These are phyloP conservation scores for Piscicola geometra DNA, from an alignment of 2,888 invertebrate species.

Conservation along the genomic window DNA sequence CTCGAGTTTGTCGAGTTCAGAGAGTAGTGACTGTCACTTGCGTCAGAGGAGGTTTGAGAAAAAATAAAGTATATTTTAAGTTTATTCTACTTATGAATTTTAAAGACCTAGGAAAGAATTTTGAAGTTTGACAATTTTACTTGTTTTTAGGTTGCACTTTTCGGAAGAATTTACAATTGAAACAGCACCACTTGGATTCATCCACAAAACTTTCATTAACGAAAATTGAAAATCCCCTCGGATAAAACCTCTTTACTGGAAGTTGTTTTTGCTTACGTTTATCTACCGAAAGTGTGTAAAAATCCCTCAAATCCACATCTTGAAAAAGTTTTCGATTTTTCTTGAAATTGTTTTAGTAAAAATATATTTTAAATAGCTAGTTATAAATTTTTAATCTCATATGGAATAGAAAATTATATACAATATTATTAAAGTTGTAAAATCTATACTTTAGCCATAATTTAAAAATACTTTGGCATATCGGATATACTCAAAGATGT, in stretches of 20 bases:
- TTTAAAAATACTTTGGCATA: background rate
- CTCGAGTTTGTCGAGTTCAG: background rate
- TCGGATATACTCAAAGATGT: constrained; percentile 14
- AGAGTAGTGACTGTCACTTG: too few species aligned
- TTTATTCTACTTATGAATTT: background rate
- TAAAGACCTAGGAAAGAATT: background rate
- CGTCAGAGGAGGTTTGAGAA: background rate
- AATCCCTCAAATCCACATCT: background rate
- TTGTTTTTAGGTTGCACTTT: background rate
- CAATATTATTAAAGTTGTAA: background rate
- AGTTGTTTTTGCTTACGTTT: background rate
- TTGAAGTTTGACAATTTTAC: background rate
- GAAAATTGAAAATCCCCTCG: constrained; percentile 25
- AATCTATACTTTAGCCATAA: background rate
- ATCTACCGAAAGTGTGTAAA: background rate
- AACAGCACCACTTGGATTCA: constrained; percentile 20
- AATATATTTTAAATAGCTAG: too few species aligned
- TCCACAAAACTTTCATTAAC: constrained; percentile 22
- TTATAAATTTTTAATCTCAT: too few species aligned
- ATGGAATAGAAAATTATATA: too few species aligned
- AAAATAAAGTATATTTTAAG: background rate
- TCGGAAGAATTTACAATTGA: background rate
- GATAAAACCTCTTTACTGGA: constrained; percentile 1
- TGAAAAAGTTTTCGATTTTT: background rate
- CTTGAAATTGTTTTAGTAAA: too few species aligned